phyloP scores from a whole-genome alignment of 1,140 invertebrate species.

The Papilio helenus region DNA sequence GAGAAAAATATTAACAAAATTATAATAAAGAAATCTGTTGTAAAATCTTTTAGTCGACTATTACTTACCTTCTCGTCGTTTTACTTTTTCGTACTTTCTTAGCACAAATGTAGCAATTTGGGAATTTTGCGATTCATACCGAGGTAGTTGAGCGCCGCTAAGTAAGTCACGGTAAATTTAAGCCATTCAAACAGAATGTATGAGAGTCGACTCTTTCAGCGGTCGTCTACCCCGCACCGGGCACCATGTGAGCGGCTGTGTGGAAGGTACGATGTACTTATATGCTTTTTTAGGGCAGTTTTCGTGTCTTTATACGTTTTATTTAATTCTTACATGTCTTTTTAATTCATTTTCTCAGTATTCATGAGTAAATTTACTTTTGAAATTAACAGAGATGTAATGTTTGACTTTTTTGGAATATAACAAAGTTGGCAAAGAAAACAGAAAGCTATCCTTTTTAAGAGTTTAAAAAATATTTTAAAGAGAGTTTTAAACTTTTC shows the following conservation, averaged over 20 bases:
- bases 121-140: not conserved
- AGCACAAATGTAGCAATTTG: not conserved
- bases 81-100: not conserved
- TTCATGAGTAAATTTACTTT: no score
- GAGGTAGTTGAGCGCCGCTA: not conserved
- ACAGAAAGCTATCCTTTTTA: no score
- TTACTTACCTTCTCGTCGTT: not conserved
- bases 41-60: not conserved
- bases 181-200: constrained; percentile 14
- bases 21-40: not conserved
- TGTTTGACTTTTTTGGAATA: no score
- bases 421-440: no score
- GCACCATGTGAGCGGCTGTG: not conserved
- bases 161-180: constrained; percentile 26
- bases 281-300: not conserved
- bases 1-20: not conserved
- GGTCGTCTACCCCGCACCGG: not conserved
- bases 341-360: not conserved
- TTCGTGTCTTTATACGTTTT: not conserved
- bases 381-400: no score
- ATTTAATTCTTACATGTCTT: not conserved
- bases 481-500: no score
- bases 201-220: constrained; percentile 11
- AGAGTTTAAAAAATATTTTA: no score
- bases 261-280: not conserved